Percentiles rank a stretch among this genome's conserved stretches.
phyloP scores from a whole-genome alignment of 2,797 vertebrate species.

The Setipinna tenuifilis region DNA sequence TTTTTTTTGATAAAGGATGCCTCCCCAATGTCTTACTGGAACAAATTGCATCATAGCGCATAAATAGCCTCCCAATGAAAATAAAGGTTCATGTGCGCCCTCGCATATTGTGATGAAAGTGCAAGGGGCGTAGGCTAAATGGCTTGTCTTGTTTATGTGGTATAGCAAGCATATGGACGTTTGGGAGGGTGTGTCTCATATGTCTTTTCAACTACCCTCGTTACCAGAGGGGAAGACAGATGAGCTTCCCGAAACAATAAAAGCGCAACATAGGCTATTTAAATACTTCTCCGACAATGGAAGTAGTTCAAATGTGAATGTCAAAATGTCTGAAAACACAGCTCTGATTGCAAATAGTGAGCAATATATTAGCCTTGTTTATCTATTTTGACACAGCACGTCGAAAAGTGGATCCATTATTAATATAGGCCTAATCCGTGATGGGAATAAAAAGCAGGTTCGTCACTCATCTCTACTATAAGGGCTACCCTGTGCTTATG shows the following conservation, averaged over 20 bases:
- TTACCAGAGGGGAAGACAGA: background rate
- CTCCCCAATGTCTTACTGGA: background rate
- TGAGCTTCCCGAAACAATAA: background rate
- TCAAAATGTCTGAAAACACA: too few species aligned
- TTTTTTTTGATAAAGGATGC: background rate
- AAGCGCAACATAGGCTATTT: too few species aligned
- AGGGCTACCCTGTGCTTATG: background rate
- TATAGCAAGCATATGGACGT: background rate
- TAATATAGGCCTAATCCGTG: too few species aligned
- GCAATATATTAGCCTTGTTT: too few species aligned
- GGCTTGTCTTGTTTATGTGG: background rate
- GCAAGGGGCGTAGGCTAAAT: background rate
- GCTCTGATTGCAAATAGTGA: too few species aligned
- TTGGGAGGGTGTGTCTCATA: slow-evolving; percentile 18
- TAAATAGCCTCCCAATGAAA: background rate
- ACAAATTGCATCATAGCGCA: background rate
- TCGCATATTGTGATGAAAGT: background rate
- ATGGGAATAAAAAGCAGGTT: too few species aligned
- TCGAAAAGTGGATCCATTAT: too few species aligned
- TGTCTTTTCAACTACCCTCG: background rate
- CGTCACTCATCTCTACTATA: too few species aligned
- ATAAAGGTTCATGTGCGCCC: background rate
- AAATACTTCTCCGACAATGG: too few species aligned
- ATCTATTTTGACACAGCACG: too few species aligned
- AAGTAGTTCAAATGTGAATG: too few species aligned